Evolutionary conservation across 2,113 vertebrate genomes (phyloP).

Genomic region (Alectura lathami): DNA sequence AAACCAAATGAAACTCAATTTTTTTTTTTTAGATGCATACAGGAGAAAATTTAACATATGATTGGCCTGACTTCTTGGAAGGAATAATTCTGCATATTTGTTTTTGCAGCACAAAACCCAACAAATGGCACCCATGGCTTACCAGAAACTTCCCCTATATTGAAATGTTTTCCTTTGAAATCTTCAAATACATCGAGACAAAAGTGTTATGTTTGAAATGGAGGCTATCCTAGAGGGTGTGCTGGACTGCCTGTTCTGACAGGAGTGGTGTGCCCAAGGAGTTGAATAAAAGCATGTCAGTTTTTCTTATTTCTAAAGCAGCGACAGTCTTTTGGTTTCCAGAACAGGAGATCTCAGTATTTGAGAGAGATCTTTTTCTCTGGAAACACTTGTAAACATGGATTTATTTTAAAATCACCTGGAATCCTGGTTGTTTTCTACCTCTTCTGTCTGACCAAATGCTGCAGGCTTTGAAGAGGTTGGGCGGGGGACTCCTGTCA

Average conservation of each 20-base stretch:
- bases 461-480: neutral
- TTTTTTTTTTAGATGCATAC: neutral
- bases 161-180: neutral
- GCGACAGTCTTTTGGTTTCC: neutral
- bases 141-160: neutral
- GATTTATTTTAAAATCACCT: neutral
- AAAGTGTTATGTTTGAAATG: neutral
- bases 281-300: too few relatives aligned
- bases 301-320: neutral
- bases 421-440: neutral
- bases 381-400: neutral
- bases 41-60: slow-evolving; percentile 22
- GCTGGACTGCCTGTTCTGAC: fast-evolving
- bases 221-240: fast-evolving
- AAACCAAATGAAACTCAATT: neutral
- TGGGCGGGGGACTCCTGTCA: fast-evolving
- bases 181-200: neutral
- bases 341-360: neutral
- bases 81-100: neutral
- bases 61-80: neutral
- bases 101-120: neutral
- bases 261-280: neutral
- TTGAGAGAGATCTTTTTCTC: neutral
- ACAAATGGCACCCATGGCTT: neutral
- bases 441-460: neutral